These are phyloP conservation scores for Heliocidaris tuberculata DNA, from an alignment of 35 echinoderm and acorn worm genomes.

Conservation along the genomic window DNA sequence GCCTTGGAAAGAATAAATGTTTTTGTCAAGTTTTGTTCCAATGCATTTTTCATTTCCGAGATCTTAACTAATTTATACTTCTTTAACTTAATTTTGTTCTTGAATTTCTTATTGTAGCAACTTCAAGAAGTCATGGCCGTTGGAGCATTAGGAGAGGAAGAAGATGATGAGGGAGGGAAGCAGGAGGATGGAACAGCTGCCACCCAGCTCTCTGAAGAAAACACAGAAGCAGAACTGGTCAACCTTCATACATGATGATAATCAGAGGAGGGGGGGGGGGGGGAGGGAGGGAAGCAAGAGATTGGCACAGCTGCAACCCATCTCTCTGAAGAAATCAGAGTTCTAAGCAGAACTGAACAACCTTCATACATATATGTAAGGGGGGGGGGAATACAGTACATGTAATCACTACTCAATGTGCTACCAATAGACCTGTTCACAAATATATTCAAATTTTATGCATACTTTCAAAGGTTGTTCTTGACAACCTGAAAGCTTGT, in stretches of 20 bases:
- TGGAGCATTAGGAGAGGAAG: neutral
- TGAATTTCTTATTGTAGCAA: neutral
- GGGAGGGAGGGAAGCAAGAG: neutral
- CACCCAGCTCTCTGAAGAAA: neutral
- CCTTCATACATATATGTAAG: neutral
- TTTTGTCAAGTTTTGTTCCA: too few species aligned
- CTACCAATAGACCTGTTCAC: too few species aligned
- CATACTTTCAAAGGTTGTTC: too few species aligned
- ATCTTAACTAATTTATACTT: neutral
- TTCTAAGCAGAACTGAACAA: neutral
- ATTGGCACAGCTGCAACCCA: neutral
- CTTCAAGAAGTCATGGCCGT: conserved; percentile 22
- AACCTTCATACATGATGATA: neutral
- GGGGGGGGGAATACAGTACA: too few species aligned
- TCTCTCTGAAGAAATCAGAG: neutral
- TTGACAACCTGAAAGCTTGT: too few species aligned
- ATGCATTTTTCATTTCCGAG: too few species aligned
- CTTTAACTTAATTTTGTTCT: neutral
- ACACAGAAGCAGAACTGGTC: neutral
- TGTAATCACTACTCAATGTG: too few species aligned
- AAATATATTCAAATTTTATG: too few species aligned
- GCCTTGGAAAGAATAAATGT: too few species aligned
- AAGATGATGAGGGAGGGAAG: conserved; percentile 13
- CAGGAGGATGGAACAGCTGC: neutral
- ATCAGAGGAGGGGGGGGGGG: neutral